Base-by-base conservation (phyloP, 92 coral and sea anemone species). In the Muricea muricata region DNA sequence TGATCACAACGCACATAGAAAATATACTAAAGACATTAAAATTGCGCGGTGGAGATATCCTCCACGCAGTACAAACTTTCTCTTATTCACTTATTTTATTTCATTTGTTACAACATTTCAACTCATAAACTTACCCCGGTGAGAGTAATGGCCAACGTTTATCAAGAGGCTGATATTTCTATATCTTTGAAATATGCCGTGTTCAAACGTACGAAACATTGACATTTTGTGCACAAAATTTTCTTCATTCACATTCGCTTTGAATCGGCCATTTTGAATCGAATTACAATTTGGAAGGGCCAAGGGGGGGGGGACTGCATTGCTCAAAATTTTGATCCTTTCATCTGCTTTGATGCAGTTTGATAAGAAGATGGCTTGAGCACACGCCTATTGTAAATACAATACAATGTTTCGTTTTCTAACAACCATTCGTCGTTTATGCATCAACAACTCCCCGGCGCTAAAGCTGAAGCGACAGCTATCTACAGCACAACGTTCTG, bases 401-500 rank as follows among this genome's bases (percentile, higher is more conserved):
- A 35, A 31, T 18, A 21, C 14, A 47, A 75, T 75, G 80, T 40
- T 75, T 52, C 80, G 65, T 35, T 28, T 15, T 17, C 2, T 75
- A 32, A 75, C 35, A 47, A 45, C 34, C 45, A 1, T 75, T 28
- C 66, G 42, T 47, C 65, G 65, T 28, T 26, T n/a, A n/a, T n/a
- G 31, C 33, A 24, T 52, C 26, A 75, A 35, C 34, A 25, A 32
- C 28, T 73, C 39, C 9, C 34, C 42, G 26, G 18, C 46, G 79
- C 60, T n/a, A 20, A 48, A 20, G 33, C 13, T 48, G 15, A 75
- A 50, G 30, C 80, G 80, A 3, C 80, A 75, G 80, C 40, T 75
- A 47, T 47, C 80, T 25, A 46, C 65, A 23, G 65, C 60, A 14
- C 57, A 47, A 48, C 61, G 45, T 14, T 20, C 6, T 3, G 80